A percentile compares a stretch with the other conserved stretches of the same genome.
Evolutionary conservation across 2,797 vertebrate genomes (phyloP).

Genomic region (Pangasius djambal): DNA sequence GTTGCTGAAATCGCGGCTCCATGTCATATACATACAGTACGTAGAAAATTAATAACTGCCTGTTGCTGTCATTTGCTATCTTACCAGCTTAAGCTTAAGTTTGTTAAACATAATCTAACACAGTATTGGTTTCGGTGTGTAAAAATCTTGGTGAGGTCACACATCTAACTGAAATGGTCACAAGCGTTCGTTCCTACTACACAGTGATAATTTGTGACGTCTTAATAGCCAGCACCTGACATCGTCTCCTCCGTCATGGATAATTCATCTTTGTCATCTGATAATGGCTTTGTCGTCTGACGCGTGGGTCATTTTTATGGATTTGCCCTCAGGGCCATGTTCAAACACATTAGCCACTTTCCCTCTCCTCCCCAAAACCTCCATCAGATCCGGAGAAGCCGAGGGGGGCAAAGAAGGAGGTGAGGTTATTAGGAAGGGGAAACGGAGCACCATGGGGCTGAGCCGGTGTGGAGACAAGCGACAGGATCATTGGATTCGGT

Average conservation of each 20-base stretch:
- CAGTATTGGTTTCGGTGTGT: not conserved
- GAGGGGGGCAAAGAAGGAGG: not conserved
- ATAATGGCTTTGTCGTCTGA: slow-evolving; percentile 50
- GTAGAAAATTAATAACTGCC: not conserved
- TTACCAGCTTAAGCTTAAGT: not conserved
- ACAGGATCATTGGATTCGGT: slow-evolving; percentile 45
- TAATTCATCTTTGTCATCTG: slow-evolving; percentile 54
- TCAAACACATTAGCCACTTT: slow-evolving; percentile 42
- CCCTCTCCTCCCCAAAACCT: not conserved
- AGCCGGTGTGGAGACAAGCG: slow-evolving; percentile 1
- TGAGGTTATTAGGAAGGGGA: slow-evolving; percentile 30
- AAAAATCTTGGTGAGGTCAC: not conserved
- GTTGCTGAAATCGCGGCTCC: not conserved
- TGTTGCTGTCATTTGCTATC: not conserved
- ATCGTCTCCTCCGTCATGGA: slow-evolving; percentile 37
- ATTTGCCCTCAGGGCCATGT: slow-evolving; percentile 48
- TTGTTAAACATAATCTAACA: not conserved
- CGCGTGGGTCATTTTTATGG: slow-evolving; percentile 57
- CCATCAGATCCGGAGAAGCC: slow-evolving; percentile 7
- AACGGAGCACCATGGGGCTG: slow-evolving; percentile 35
- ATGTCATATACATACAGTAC: too few relatives aligned
- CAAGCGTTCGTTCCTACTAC: not conserved
- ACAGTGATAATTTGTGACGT: not conserved
- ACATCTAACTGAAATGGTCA: not conserved
- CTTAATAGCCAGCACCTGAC: slow-evolving; percentile 22